Conservation (phyloP, 2,113 vertebrate genomes). For the Mobula birostris region DNA sequence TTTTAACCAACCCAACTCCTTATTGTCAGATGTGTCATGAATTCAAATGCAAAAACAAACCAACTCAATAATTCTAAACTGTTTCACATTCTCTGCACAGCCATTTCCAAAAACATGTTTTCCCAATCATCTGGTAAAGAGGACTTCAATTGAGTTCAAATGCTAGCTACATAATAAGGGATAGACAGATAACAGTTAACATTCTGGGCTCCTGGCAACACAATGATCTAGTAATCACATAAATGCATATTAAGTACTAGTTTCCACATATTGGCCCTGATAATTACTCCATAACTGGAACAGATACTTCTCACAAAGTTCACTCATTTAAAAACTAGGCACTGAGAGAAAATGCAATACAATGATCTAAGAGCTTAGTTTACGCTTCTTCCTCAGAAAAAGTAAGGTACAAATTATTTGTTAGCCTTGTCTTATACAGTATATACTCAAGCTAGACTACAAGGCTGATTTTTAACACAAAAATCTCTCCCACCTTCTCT, state of each 20-base stretch:
- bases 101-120: background rate
- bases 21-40: background rate
- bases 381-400: background rate
- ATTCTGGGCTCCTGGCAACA: background rate
- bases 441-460: too few relatives aligned
- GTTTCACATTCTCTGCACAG: background rate
- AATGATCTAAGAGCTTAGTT: background rate
- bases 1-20: background rate
- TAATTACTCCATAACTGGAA: too few relatives aligned
- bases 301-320: background rate
- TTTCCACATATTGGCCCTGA: too few relatives aligned
- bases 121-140: background rate
- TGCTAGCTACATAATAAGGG: background rate
- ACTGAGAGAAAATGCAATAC: background rate
- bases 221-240: too few relatives aligned
- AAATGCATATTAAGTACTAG: too few relatives aligned
- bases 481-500: too few relatives aligned
- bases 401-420: too few relatives aligned
- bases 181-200: background rate
- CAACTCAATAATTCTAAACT: background rate
- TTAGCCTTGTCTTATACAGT: too few relatives aligned
- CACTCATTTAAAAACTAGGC: background rate
- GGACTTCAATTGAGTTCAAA: background rate
- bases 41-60: background rate
- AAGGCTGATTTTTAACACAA: too few relatives aligned